phyloP scores from a whole-genome alignment of 1,140 invertebrate genomes.

The Drosophila teissieri region DNA sequence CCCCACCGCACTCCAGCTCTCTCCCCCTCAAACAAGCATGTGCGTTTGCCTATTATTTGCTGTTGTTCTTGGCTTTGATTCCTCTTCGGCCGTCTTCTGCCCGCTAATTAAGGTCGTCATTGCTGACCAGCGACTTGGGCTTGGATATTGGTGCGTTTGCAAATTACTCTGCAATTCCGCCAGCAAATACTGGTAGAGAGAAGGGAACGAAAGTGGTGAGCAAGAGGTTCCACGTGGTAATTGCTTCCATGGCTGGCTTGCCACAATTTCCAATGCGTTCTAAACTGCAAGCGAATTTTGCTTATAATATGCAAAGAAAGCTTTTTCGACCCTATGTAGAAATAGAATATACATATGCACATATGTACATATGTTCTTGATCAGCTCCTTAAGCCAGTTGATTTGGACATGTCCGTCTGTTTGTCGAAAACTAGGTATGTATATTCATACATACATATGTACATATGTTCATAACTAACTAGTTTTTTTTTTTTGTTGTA shows the following conservation, averaged over 20 bases:
- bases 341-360: too few relatives aligned
- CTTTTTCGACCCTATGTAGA: too few relatives aligned
- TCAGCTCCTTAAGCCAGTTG: too few relatives aligned
- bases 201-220: neutral
- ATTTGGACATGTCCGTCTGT: too few relatives aligned
- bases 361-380: too few relatives aligned
- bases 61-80: conserved; percentile 39
- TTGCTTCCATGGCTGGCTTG: conserved; percentile 42
- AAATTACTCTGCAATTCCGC: conserved; percentile 76
- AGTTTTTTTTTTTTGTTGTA: too few relatives aligned
- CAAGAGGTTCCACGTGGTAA: conserved; percentile 50
- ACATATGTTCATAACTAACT: too few relatives aligned
- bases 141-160: conserved; percentile 74
- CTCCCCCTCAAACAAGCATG: conserved; percentile 15
- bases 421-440: too few relatives aligned
- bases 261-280: conserved; percentile 33
- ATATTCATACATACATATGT: too few relatives aligned
- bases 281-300: conserved; percentile 37
- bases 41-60: conserved; percentile 71
- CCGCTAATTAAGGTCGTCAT: conserved; percentile 77
- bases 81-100: conserved; percentile 23
- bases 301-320: too few relatives aligned
- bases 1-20: conserved; percentile 7
- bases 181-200: conserved; percentile 3
- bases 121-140: conserved; percentile 43